Evolutionary conservation across 2,888 invertebrate species (phyloP).

Genomic region (Scotopteryx bipunctaria): DNA sequence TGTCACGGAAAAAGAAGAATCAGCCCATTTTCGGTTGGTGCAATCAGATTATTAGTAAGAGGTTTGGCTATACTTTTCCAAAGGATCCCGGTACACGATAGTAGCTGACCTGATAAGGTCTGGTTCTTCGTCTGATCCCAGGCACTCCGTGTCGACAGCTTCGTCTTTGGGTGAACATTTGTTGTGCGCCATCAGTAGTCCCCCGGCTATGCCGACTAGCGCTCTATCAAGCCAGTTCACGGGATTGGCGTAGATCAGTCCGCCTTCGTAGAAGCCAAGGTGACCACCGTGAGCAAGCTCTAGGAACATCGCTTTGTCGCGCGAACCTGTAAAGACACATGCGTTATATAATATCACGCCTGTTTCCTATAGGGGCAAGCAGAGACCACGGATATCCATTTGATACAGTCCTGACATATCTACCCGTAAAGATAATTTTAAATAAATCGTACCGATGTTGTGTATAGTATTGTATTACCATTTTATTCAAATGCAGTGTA

Average conservation of each 20-base stretch:
- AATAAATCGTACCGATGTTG: too few species aligned
- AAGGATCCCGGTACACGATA: constrained; percentile 70
- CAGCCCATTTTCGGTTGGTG: constrained; percentile 1
- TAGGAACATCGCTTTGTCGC: constrained; percentile 87
- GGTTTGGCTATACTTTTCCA: constrained; percentile 53
- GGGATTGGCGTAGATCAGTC: constrained; percentile 92
- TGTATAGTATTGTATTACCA: too few species aligned
- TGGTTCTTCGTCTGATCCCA: constrained; percentile 59
- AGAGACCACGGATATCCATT: too few species aligned
- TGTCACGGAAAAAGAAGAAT: too few species aligned
- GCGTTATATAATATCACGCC: too few species aligned
- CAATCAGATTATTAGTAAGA: neutral
- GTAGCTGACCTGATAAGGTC: constrained; percentile 72
- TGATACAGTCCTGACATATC: too few species aligned
- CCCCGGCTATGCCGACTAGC: constrained; percentile 91
- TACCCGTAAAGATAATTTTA: too few species aligned
- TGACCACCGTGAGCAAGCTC: constrained; percentile 96
- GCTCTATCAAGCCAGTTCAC: constrained; percentile 97
- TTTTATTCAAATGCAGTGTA: too few species aligned
- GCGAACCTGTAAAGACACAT: constrained; percentile 80
- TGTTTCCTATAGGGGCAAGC: too few species aligned
- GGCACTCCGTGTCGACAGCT: constrained; percentile 32
- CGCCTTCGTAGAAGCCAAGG: constrained; percentile 97
- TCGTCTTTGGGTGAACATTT: constrained; percentile 64
- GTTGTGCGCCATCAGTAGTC: constrained; percentile 85